Conservation (phyloP, 2,888 invertebrate species). For the Polymixis lichenea region DNA sequence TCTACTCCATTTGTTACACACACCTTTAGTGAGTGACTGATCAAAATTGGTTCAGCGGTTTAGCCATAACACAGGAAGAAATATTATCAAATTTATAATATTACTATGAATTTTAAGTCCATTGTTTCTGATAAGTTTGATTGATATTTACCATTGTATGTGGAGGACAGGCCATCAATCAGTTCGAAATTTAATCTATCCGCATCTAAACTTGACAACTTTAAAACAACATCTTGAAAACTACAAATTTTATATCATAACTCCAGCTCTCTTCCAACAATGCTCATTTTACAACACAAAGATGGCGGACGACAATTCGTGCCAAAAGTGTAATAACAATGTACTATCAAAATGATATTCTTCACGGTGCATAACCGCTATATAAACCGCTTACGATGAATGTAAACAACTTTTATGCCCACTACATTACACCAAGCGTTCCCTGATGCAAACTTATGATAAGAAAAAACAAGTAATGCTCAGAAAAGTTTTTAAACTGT, state of each 20-base stretch:
- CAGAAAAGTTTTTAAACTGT: conserved; percentile 53
- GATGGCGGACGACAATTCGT: conserved; percentile 13
- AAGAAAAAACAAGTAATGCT: conserved; percentile 51
- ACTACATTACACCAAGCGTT: conserved; percentile 51
- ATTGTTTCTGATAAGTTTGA: not conserved
- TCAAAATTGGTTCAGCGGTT: not conserved
- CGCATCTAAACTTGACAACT: no score
- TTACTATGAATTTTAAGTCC: not conserved
- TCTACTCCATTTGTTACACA: not conserved
- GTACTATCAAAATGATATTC: conserved; percentile 30
- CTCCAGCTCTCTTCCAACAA: not conserved
- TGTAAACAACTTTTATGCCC: conserved; percentile 56
- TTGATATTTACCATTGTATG: not conserved
- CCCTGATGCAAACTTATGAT: conserved; percentile 57
- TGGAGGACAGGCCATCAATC: not conserved
- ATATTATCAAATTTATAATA: not conserved
- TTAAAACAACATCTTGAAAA: not conserved
- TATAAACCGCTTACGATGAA: conserved; percentile 33
- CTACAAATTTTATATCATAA: conserved; percentile 1
- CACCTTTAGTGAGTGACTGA: not conserved
- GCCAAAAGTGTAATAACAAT: conserved; percentile 27
- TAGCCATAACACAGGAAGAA: not conserved
- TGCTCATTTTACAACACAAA: conserved; percentile 21
- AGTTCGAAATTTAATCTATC: not conserved
- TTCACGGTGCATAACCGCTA: conserved; percentile 34